These are phyloP conservation scores for Bubalus kerabau DNA, from an alignment of 2,113 vertebrate genomes.

Conservation along the genomic window DNA sequence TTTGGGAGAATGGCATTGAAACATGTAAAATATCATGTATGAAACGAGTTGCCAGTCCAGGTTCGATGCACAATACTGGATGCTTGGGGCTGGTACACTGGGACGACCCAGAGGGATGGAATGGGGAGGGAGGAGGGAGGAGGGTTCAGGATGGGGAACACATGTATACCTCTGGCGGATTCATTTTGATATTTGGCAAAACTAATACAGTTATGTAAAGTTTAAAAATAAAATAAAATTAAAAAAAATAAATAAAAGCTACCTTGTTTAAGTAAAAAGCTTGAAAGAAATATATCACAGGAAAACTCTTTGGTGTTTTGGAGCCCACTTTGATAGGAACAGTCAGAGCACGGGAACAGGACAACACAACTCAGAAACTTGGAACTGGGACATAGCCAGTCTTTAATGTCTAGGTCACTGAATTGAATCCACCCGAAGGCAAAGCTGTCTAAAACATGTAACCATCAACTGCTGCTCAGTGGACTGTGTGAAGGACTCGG, in stretches of 20 bases:
- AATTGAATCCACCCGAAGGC: slow-evolving; percentile 38
- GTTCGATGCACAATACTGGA: too few species aligned
- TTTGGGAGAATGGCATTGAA: too few species aligned
- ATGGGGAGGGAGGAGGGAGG: too few species aligned
- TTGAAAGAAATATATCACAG: background rate
- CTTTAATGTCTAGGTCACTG: slow-evolving; percentile 51
- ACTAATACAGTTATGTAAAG: too few species aligned
- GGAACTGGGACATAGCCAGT: slow-evolving; percentile 39
- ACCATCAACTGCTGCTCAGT: background rate
- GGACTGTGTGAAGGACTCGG: background rate
- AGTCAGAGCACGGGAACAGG: background rate
- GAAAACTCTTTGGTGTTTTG: background rate
- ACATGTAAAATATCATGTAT: too few species aligned
- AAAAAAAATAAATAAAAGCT: background rate
- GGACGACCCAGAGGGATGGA: too few species aligned
- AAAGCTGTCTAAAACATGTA: background rate
- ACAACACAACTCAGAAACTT: background rate
- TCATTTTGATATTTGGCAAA: too few species aligned
- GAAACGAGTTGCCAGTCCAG: too few species aligned
- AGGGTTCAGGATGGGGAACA: too few species aligned
- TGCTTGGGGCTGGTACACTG: too few species aligned
- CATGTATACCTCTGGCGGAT: too few species aligned
- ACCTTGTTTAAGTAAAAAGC: slow-evolving; percentile 20
- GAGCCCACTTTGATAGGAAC: background rate
- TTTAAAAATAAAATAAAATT: too few species aligned